Conservation (phyloP, 2,888 invertebrate species). For the Epinotia ramella region DNA sequence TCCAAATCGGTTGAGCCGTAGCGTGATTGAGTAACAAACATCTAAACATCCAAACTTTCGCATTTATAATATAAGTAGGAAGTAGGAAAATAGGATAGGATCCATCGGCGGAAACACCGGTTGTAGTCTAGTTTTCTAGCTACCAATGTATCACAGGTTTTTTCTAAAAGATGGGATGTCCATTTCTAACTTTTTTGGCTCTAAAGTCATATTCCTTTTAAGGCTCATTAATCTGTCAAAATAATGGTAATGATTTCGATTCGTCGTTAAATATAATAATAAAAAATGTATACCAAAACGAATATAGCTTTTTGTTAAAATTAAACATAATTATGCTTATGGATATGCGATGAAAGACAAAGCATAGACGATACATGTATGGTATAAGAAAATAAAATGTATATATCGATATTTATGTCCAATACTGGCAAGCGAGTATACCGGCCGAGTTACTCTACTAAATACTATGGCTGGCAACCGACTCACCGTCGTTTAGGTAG, state of each 20-base stretch:
- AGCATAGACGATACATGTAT: constrained; percentile 55
- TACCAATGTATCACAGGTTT: no score
- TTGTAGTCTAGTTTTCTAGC: no score
- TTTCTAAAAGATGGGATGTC: no score
- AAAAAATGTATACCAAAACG: constrained; percentile 29
- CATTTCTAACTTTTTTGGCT: no score
- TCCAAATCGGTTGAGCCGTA: no score
- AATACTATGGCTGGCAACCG: constrained; percentile 17
- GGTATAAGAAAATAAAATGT: constrained; percentile 40
- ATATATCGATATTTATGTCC: not conserved
- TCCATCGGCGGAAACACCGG: no score
- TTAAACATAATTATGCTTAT: constrained; percentile 36
- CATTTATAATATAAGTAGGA: no score
- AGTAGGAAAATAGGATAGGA: no score
- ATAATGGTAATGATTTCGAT: not conserved
- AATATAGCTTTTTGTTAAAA: constrained; percentile 21
- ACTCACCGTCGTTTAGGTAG: constrained; percentile 61
- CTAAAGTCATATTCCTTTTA: no score
- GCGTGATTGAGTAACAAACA: no score
- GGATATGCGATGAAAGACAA: constrained; percentile 62
- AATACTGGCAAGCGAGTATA: not conserved
- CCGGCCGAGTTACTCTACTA: constrained; percentile 7
- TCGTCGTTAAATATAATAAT: not conserved
- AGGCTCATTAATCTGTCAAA: no score
- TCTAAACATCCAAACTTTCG: no score